These are phyloP conservation scores for Amiota communis DNA, from an alignment of 2,888 invertebrate genomes.

Conservation along the genomic window DNA sequence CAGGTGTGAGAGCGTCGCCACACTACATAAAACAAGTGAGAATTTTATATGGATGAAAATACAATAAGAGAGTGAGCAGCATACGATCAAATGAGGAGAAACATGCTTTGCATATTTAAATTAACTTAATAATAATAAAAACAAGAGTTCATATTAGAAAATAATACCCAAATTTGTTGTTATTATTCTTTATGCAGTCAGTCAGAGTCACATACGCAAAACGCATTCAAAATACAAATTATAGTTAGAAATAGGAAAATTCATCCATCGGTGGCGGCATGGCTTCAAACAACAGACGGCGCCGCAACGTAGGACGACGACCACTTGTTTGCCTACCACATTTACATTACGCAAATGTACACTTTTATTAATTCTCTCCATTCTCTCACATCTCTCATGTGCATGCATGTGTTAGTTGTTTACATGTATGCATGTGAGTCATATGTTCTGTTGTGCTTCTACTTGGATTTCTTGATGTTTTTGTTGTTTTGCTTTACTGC, in stretches of 20 bases:
- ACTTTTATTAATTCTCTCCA: background rate
- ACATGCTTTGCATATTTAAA: slow-evolving; percentile 15
- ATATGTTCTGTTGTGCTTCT: slow-evolving; percentile 19
- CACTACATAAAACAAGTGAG: too few species aligned
- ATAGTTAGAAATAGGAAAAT: slow-evolving; percentile 43
- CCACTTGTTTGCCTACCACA: slow-evolving; percentile 59
- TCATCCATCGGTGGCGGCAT: background rate
- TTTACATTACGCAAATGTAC: slow-evolving; percentile 21
- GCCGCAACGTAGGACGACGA: slow-evolving; percentile 46
- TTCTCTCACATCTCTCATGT: too few species aligned
- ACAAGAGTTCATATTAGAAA: background rate
- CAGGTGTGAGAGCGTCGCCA: background rate
- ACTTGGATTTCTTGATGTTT: background rate
- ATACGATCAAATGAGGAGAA: background rate
- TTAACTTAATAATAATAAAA: background rate
- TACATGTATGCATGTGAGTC: slow-evolving; percentile 1
- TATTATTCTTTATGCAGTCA: background rate
- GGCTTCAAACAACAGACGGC: background rate
- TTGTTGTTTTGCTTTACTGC: slow-evolving; percentile 8
- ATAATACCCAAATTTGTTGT: background rate
- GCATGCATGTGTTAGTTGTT: background rate
- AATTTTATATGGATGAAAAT: too few species aligned
- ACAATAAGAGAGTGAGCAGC: too few species aligned
- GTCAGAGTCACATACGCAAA: background rate
- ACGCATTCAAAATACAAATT: slow-evolving; percentile 50